phyloP scores from a whole-genome alignment of 2,797 vertebrate genomes.

The Scarus forsteni region DNA sequence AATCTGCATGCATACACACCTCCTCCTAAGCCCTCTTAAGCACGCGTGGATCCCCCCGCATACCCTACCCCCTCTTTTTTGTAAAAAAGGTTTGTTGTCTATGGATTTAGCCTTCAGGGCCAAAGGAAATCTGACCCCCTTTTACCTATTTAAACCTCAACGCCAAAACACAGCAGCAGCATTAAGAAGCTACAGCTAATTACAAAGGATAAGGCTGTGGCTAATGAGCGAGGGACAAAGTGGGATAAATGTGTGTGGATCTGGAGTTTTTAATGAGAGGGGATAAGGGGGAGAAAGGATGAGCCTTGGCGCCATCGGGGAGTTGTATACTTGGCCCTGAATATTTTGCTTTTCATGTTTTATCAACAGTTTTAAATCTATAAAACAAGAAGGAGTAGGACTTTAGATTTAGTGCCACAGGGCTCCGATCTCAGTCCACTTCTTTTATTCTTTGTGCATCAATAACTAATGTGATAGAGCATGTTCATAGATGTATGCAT shows the following conservation, averaged over 20 bases:
- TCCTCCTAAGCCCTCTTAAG: slow-evolving; percentile 42
- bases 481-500: too few species aligned
- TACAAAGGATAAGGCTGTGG: slow-evolving; percentile 61
- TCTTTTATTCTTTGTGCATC: too few species aligned
- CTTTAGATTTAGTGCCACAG: too few species aligned
- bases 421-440: too few species aligned
- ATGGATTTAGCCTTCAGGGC: slow-evolving; percentile 68
- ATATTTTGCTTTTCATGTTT: slow-evolving; percentile 26
- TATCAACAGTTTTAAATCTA: too few species aligned
- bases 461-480: too few species aligned
- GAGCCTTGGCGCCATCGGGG: slow-evolving; percentile 31
- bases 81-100: slow-evolving; percentile 63
- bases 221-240: slow-evolving; percentile 55
- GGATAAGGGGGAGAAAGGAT: slow-evolving; percentile 21
- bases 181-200: slow-evolving; percentile 65
- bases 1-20: slow-evolving; percentile 55
- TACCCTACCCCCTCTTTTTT: slow-evolving; percentile 12
- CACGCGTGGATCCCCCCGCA: slow-evolving; percentile 17
- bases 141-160: slow-evolving; percentile 39
- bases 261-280: slow-evolving; percentile 67
- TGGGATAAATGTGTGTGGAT: slow-evolving; percentile 48
- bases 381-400: too few species aligned
- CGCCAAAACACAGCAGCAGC: slow-evolving; percentile 37
- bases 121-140: slow-evolving; percentile 53
- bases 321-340: slow-evolving; percentile 20